Conservation (phyloP, 37 sponge, comb jelly and placozoan species). For the Tethya wilhelma region DNA sequence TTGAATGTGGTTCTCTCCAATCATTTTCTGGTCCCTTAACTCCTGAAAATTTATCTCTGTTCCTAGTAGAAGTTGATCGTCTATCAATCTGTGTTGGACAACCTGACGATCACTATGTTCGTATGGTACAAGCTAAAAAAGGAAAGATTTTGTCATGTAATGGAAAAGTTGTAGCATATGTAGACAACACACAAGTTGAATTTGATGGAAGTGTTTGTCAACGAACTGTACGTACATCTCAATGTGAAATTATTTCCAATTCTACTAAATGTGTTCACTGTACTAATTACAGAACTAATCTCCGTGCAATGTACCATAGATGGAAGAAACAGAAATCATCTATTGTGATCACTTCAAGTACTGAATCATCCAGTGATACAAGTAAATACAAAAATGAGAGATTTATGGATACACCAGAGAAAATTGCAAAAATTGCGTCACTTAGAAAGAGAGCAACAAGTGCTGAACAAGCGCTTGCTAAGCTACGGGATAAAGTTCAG, state of each 20-base stretch:
- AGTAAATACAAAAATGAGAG: neutral
- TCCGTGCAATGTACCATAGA: neutral
- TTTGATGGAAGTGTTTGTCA: neutral
- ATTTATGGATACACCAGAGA: conserved; percentile 7
- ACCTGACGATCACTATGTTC: neutral
- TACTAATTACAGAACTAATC: neutral
- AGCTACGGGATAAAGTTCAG: neutral
- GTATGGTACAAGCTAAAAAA: neutral
- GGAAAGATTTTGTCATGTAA: neutral
- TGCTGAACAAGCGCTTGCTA: neutral
- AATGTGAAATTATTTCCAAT: neutral
- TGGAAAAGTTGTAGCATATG: neutral
- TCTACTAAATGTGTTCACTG: neutral
- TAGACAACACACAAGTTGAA: too few relatives aligned
- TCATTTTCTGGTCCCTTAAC: too few relatives aligned
- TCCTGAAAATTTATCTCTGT: neutral
- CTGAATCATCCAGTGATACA: neutral
- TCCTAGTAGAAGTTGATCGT: neutral
- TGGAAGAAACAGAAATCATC: neutral
- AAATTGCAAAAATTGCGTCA: neutral
- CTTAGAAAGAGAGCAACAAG: neutral
- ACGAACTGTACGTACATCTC: neutral
- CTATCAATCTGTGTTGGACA: neutral
- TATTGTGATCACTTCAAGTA: too few relatives aligned
- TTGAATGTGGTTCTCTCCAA: too few relatives aligned